These are phyloP conservation scores for Limnodromus scolopaceus DNA, from an alignment of 2,797 vertebrate species.

Conservation along the genomic window DNA sequence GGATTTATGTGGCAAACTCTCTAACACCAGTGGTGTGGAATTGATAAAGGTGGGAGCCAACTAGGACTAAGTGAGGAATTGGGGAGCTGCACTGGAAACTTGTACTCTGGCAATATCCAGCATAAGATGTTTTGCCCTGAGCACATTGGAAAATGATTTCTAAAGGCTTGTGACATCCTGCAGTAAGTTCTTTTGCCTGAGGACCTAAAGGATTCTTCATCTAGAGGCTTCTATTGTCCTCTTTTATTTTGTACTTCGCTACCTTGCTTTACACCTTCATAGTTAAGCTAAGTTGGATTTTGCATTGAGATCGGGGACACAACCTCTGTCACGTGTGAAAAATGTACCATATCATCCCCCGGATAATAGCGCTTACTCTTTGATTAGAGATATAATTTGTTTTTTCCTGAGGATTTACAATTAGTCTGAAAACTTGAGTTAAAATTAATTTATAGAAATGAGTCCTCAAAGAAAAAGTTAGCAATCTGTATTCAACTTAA, in stretches of 20 bases:
- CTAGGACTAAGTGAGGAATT: neutral
- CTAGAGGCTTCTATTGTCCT: neutral
- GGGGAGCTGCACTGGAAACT: neutral
- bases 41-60: neutral
- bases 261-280: neutral
- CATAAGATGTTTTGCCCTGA: neutral
- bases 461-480: conserved; percentile 44
- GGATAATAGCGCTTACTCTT: conserved; percentile 34
- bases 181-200: conserved; percentile 18
- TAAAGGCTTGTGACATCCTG: neutral
- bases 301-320: conserved; percentile 4
- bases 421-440: conserved; percentile 32
- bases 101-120: neutral
- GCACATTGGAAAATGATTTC: neutral
- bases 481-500: neutral
- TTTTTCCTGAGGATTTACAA: conserved; percentile 24
- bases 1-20: neutral
- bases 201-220: neutral
- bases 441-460: conserved; percentile 44
- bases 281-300: conserved; percentile 14
- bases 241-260: conserved; percentile 16
- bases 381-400: neutral
- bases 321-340: conserved; percentile 60
- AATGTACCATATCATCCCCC: conserved; percentile 38
- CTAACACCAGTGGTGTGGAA: neutral